Evolutionary conservation across 1,140 invertebrate species (phyloP), one percentile per base, ranked within the genome.

Genomic region (Andricus grossulariae): DNA sequence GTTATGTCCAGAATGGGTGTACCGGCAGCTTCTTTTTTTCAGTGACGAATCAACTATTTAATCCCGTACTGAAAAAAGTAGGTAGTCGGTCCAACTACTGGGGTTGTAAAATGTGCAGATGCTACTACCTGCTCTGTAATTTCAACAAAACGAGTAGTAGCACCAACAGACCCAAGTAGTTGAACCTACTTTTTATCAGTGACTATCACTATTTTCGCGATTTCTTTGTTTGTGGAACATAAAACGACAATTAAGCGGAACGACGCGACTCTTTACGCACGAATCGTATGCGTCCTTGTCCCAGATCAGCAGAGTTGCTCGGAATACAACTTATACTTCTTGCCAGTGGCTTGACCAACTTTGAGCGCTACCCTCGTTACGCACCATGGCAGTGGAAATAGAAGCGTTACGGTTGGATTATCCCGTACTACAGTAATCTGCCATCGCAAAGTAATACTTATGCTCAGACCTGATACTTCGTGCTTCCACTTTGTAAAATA

Each of bases 231-330:
- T 25, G 32, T 66, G 71, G 50, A 18, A 16, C 18, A 25, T 10
- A 49, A 50, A 45, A 39, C 50, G 54, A 15, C 32, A 76, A 60
- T 80, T 75, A 77, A 73, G 82, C 75, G 72, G 73, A 55, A 50
- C 75, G 77, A 75, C 78, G 60, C 71, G 75, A 82, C 81, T 72
- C 77, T 80, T 86, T 72, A 76, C 78, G 74, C 73, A 81, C 82
- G 71, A 85, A 84, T 85, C 83, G 80, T 72, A 77, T 76, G 80
- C 85, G 88, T 89, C 87, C 88, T 89, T 89, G 87, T 84, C 87
- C 88, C 81, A 86, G 83, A 83, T 89, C 72, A 74, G 39, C 10
- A 11, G 39, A 45, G 39, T 45, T 45, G 76, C 79, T 84, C 84
- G 84, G 85, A 86, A 86, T 84, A 87, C 81, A 66, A 79, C 78